Evolutionary conservation across 2,888 invertebrate genomes (phyloP).

Genomic region (Leptura quadrifasciata): DNA sequence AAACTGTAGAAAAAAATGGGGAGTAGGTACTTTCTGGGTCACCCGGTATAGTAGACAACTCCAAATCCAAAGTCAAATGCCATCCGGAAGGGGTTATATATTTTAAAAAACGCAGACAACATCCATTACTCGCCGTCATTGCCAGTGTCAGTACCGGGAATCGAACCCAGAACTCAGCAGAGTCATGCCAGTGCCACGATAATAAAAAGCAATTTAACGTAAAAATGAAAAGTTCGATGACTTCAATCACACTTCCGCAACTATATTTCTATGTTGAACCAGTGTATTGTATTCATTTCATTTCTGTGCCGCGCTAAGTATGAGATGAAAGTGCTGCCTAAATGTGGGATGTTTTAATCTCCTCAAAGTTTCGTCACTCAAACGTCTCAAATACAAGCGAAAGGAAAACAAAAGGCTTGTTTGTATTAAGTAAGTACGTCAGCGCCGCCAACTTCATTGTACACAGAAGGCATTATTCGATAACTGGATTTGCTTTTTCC

Average conservation of each 20-base stretch:
- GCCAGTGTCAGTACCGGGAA: too few relatives aligned
- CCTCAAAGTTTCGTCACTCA: constrained; percentile 2
- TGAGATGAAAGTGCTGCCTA: neutral
- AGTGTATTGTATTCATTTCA: neutral
- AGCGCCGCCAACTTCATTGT: constrained; percentile 9
- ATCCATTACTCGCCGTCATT: too few relatives aligned
- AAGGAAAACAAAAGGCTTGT: constrained; percentile 19
- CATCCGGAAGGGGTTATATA: too few relatives aligned
- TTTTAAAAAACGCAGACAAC: too few relatives aligned
- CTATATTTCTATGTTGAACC: neutral
- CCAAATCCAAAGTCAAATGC: too few relatives aligned
- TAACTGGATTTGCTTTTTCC: constrained; percentile 14
- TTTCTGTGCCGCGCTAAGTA: neutral
- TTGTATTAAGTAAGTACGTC: constrained; percentile 11
- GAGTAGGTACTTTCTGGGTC: too few relatives aligned
- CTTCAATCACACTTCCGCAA: neutral
- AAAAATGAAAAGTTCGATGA: too few relatives aligned
- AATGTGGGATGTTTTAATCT: constrained; percentile 12
- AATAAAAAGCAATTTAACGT: too few relatives aligned
- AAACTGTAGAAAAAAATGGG: too few relatives aligned
- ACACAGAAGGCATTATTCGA: constrained; percentile 12
- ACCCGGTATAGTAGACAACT: too few relatives aligned
- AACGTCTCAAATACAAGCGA: constrained; percentile 10
- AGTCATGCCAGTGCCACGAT: too few relatives aligned
- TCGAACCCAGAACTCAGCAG: too few relatives aligned